Percentiles rank a stretch among this genome's conserved stretches.
These are phyloP conservation scores for Athetis lepigone DNA, from an alignment of 2,888 invertebrate species.

Conservation along the genomic window DNA sequence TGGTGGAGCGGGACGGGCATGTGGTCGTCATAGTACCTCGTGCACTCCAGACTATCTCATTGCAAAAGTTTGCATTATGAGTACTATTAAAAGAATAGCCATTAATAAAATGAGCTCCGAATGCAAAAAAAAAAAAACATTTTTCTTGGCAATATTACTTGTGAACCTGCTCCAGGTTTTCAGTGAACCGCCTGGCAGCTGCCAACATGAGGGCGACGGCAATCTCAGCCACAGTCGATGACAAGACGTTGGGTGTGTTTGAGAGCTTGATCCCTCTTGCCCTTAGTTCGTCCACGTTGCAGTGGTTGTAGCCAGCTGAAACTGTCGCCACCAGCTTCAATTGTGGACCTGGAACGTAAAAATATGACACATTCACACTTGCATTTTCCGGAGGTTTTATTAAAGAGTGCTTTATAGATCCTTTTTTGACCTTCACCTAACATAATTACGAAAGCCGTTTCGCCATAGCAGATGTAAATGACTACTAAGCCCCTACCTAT, in stretches of 20 bases:
- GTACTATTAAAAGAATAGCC: too few species aligned
- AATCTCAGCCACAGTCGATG: conserved; percentile 95
- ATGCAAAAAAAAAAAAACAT: too few species aligned
- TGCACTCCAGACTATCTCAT: too few species aligned
- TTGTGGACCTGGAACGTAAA: conserved; percentile 89
- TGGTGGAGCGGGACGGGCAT: too few species aligned
- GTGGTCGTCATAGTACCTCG: too few species aligned
- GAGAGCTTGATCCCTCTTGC: conserved; percentile 94
- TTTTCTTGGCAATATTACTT: conserved; percentile 82
- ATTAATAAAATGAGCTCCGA: too few species aligned
- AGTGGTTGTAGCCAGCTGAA: conserved; percentile 97
- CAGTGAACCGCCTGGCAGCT: conserved; percentile 94
- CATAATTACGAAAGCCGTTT: not conserved
- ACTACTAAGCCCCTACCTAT: too few species aligned
- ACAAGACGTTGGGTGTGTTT: conserved; percentile 95
- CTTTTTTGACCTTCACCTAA: not conserved
- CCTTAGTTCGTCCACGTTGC: conserved; percentile 94
- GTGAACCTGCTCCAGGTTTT: conserved; percentile 93
- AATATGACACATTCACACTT: not conserved
- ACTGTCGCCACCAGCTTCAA: conserved; percentile 95
- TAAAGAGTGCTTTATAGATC: not conserved
- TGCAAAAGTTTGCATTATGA: too few species aligned
- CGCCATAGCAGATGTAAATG: not conserved
- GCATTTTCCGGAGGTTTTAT: not conserved
- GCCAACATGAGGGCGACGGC: conserved; percentile 94